Conservation (phyloP, 2,113 vertebrate species). For the Oryzias javanicus region DNA sequence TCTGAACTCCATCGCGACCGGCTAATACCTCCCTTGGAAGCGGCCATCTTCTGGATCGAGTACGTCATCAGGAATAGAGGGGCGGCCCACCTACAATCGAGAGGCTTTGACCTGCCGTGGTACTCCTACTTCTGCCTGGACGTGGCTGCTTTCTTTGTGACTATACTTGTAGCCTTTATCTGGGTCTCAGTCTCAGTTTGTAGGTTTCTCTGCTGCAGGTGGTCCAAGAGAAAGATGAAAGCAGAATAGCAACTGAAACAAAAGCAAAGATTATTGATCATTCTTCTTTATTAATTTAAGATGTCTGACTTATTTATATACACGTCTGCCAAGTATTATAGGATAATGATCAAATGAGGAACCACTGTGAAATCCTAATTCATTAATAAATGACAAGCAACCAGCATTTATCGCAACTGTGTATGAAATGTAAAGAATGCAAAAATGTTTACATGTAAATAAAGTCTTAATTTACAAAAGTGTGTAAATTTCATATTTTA, state of each 20-base stretch:
- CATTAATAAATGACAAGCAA: too few species aligned
- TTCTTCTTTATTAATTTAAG: too few species aligned
- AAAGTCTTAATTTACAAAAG: too few species aligned
- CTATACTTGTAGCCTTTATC: constrained; percentile 14
- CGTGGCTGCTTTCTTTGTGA: constrained; percentile 42
- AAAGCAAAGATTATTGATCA: too few species aligned
- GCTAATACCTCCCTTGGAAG: constrained; percentile 64
- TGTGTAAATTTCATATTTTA: too few species aligned
- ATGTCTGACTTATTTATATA: too few species aligned
- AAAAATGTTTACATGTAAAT: too few species aligned
- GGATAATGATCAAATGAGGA: too few species aligned
- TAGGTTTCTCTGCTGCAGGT: constrained; percentile 47
- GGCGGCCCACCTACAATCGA: constrained; percentile 63
- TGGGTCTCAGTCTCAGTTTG: constrained; percentile 36
- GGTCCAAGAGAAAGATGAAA: constrained; percentile 58
- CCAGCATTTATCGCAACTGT: too few species aligned
- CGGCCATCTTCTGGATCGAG: constrained; percentile 79
- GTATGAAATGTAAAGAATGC: too few species aligned
- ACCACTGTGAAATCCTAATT: too few species aligned
- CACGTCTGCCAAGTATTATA: too few species aligned
- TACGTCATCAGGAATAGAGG: constrained; percentile 75
- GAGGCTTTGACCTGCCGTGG: constrained; percentile 67
- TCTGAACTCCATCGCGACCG: constrained; percentile 70
- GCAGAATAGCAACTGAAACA: constrained; percentile 44
- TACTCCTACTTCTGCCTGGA: constrained; percentile 73